A percentile compares a stretch with the other conserved stretches of the same genome.
phyloP scores from a whole-genome alignment of 2,888 invertebrate genomes.

The Drosophila gaucha region DNA sequence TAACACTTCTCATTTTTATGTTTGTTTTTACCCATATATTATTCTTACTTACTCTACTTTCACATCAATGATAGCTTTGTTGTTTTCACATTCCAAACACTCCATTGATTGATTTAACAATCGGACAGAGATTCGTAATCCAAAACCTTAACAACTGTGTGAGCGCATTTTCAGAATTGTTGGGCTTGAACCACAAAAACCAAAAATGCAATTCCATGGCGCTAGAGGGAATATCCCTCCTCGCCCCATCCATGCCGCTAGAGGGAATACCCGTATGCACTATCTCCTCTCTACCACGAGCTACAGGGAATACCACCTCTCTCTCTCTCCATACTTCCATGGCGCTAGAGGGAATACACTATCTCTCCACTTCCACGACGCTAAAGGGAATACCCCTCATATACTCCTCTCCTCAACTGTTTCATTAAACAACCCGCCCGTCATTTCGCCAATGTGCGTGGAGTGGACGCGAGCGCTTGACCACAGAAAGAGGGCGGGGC shows the following conservation, averaged over 20 bases:
- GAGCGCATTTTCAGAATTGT: constrained; percentile 6
- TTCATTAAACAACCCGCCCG: constrained; percentile 33
- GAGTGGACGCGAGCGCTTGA: not conserved
- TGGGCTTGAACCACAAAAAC: constrained; percentile 4
- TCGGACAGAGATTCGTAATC: constrained; percentile 20
- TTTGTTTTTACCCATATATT: too few species aligned
- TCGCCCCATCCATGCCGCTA: too few species aligned
- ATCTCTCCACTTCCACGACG: not conserved
- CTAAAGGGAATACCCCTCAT: not conserved
- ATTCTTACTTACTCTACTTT: too few species aligned
- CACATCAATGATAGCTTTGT: too few species aligned
- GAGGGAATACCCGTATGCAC: not conserved
- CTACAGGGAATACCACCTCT: too few species aligned
- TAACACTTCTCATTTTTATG: too few species aligned
- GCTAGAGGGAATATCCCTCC: not conserved
- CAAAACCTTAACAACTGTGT: constrained; percentile 30
- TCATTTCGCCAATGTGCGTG: constrained; percentile 19
- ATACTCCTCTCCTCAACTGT: constrained; percentile 19
- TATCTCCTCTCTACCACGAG: not conserved
- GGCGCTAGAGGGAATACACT: not conserved
- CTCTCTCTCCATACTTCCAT: too few species aligned
- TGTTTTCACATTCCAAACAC: constrained; percentile 2
- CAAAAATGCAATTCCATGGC: constrained; percentile 12
- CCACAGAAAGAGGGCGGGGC: not conserved
- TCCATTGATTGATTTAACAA: constrained; percentile 31